Percentiles rank a stretch among this genome's conserved stretches.
phyloP scores from a whole-genome alignment of 2,888 invertebrate species.

The Baccha elongata region DNA sequence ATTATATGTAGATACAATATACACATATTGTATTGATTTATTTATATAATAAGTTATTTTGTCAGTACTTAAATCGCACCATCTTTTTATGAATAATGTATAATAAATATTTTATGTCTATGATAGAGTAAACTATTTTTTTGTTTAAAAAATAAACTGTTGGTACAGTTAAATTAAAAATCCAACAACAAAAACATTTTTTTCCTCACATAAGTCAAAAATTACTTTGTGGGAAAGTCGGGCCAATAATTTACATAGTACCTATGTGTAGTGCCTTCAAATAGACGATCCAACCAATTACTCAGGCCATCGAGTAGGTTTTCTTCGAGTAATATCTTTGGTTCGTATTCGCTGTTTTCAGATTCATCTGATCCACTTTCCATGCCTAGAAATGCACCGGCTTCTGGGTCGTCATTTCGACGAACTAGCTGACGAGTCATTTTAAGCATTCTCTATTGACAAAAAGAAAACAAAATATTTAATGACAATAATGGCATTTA shows the following conservation, averaged over 20 bases:
- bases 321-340: conserved; percentile 86
- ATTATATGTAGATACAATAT: not conserved
- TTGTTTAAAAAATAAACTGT: conserved; percentile 30
- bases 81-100: conserved; percentile 12
- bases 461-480: conserved; percentile 38
- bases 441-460: conserved; percentile 86
- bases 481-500: no score
- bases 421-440: conserved; percentile 86
- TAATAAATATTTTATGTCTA: conserved; percentile 44
- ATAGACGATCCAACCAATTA: conserved; percentile 97
- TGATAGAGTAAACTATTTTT: conserved; percentile 40
- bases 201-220: conserved; percentile 1
- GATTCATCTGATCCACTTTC: conserved; percentile 87
- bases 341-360: conserved; percentile 81
- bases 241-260: conserved; percentile 99
- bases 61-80: not conserved
- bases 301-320: conserved; percentile 95
- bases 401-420: conserved; percentile 87
- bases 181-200: conserved; percentile 46
- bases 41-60: not conserved
- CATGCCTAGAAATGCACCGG: conserved; percentile 94
- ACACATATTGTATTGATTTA: not conserved
- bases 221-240: conserved; percentile 93
- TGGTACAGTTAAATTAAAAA: conserved; percentile 49
- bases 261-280: conserved; percentile 97